A percentile compares a stretch with the other conserved stretches of the same genome.
These are phyloP conservation scores for Drosophila mayaguana DNA, from an alignment of 2,888 invertebrate species.

Conservation along the genomic window DNA sequence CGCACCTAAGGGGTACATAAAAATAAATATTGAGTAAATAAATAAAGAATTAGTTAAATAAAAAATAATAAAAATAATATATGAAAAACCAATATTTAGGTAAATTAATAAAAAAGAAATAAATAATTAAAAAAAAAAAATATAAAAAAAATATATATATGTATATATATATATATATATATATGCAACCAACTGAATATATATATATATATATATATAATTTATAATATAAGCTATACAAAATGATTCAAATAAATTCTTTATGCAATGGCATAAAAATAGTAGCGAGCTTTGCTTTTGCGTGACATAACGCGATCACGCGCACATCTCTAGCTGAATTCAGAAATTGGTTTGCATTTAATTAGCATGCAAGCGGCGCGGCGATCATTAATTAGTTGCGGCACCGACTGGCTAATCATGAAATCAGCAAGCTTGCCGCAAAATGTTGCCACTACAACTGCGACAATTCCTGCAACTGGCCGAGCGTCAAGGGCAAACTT, in stretches of 20 bases:
- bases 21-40: no score
- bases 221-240: no score
- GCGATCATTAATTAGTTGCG: conserved; percentile 71
- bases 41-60: no score
- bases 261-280: not conserved
- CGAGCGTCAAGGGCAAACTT: conserved; percentile 69
- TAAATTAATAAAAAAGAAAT: not conserved
- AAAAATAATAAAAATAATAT: no score
- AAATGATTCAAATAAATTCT: no score
- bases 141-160: not conserved
- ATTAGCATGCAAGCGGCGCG: conserved; percentile 66
- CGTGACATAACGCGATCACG: conserved; percentile 37
- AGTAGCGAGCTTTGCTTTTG: not conserved
- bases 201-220: not conserved
- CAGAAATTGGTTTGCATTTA: conserved; percentile 56
- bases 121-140: not conserved
- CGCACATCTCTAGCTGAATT: conserved; percentile 39
- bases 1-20: no score
- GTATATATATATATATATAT: not conserved
- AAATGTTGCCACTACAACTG: conserved; percentile 56
- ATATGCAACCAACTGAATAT: not conserved
- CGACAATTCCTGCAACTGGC: conserved; percentile 43
- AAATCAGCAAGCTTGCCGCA: conserved; percentile 55
- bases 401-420: conserved; percentile 62
- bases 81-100: no score